Conservation (phyloP, 2,797 vertebrate genomes). For the Platyrinchus mystaceus region DNA sequence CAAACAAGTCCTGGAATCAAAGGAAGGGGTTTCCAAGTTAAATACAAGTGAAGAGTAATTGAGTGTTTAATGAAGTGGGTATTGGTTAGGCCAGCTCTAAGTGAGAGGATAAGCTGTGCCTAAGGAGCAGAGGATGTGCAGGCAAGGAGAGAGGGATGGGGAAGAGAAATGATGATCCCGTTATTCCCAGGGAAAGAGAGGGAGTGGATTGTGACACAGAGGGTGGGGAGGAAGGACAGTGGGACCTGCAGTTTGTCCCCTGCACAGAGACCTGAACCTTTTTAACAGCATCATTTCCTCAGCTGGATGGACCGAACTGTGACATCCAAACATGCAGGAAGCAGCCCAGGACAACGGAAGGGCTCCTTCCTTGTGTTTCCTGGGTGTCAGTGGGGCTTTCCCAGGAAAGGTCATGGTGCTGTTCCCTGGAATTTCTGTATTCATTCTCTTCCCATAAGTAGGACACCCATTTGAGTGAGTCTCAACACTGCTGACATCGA, state of each 20-base stretch:
- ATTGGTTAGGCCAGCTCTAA: not conserved
- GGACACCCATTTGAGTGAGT: not conserved
- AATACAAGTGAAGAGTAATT: not conserved
- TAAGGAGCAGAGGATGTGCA: not conserved
- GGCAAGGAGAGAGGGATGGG: not conserved
- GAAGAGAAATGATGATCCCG: not conserved
- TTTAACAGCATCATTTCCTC: not conserved
- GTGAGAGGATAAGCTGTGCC: not conserved
- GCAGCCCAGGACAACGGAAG: not conserved
- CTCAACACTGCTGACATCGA: rapidly evolving
- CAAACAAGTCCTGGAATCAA: not conserved
- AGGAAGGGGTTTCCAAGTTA: not conserved
- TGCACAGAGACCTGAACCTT: not conserved
- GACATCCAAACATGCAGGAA: not conserved
- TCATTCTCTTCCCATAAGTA: rapidly evolving
- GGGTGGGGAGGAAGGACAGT: not conserved
- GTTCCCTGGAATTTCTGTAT: not conserved
- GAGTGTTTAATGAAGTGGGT: not conserved
- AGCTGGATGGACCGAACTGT: not conserved
- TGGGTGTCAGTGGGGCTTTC: not conserved
- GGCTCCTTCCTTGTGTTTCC: rapidly evolving
- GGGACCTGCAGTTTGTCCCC: not conserved
- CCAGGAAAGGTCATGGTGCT: not conserved
- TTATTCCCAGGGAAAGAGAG: not conserved
- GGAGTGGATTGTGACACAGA: rapidly evolving